These are phyloP conservation scores for Ommatoiulus sabulosus DNA, from an alignment of 2,888 invertebrate species.

Conservation along the genomic window DNA sequence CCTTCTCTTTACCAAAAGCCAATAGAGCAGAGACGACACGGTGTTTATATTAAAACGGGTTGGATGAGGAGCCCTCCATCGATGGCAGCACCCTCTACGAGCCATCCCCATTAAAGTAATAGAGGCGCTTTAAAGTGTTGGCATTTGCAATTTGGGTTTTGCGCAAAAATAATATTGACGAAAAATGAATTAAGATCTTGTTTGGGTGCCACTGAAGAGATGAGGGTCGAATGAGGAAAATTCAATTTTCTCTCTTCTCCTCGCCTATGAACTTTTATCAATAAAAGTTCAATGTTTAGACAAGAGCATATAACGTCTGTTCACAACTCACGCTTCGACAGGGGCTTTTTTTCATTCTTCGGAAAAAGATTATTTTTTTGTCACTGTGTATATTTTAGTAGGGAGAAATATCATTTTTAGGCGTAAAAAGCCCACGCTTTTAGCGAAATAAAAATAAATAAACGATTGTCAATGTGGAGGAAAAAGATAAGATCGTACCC, in stretches of 20 bases:
- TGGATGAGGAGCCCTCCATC: not conserved
- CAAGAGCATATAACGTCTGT: not conserved
- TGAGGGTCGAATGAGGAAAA: not conserved
- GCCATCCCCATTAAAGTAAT: not conserved
- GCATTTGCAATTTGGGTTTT: not conserved
- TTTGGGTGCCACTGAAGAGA: not conserved
- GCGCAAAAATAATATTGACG: not conserved
- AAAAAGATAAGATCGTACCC: too few relatives aligned
- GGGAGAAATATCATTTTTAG: too few relatives aligned
- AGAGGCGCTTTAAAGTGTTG: not conserved
- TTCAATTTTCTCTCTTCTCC: not conserved
- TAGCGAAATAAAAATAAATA: too few relatives aligned
- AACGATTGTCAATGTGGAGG: too few relatives aligned
- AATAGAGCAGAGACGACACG: not conserved
- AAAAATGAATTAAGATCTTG: slow-evolving; percentile 1
- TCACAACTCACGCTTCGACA: not conserved
- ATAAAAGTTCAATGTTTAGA: not conserved
- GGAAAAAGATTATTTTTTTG: not conserved
- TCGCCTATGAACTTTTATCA: not conserved
- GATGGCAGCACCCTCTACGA: not conserved
- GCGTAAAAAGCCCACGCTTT: not conserved
- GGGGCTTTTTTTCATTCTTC: not conserved
- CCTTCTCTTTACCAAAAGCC: not conserved
- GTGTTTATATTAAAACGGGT: not conserved
- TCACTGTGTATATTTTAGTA: not conserved